A percentile compares a stretch with the other conserved stretches of the same genome.
phyloP scores from a whole-genome alignment of 2,113 vertebrate genomes.

The Gymnogyps californianus region DNA sequence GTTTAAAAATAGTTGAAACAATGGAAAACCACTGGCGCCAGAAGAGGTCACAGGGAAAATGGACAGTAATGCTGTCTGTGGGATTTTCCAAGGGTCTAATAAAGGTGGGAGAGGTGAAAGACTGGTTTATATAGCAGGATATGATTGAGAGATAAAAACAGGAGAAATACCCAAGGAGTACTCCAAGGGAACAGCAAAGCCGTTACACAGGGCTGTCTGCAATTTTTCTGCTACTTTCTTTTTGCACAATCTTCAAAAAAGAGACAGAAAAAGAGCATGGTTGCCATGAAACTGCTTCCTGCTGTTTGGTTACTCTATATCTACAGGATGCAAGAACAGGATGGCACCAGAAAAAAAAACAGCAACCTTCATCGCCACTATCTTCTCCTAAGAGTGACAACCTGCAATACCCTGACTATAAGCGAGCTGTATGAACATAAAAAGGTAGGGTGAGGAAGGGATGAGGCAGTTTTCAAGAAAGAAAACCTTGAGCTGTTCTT shows the following conservation, averaged over 20 bases:
- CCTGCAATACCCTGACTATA: neutral
- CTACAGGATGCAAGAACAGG: slow-evolving; percentile 21
- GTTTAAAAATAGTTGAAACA: neutral
- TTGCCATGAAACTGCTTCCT: slow-evolving; percentile 49
- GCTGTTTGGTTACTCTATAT: neutral
- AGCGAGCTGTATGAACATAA: neutral
- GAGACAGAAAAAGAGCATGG: neutral
- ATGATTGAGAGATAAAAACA: neutral
- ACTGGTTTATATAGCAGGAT: neutral
- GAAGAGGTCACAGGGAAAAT: neutral
- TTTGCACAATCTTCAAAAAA: neutral
- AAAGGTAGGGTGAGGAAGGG: neutral
- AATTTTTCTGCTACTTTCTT: neutral
- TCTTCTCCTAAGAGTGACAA: neutral
- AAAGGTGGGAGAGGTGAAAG: neutral
- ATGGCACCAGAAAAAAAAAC: neutral
- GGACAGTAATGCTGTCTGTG: neutral
- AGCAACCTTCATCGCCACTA: neutral
- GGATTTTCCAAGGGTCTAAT: neutral
- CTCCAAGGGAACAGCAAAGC: neutral
- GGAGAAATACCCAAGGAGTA: neutral
- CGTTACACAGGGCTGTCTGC: neutral
- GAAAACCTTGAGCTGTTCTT: neutral
- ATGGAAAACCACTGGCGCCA: neutral
- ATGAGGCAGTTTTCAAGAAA: neutral